Base-by-base conservation (phyloP, 2,797 vertebrate genomes). In the Rhinogobio ventralis region DNA sequence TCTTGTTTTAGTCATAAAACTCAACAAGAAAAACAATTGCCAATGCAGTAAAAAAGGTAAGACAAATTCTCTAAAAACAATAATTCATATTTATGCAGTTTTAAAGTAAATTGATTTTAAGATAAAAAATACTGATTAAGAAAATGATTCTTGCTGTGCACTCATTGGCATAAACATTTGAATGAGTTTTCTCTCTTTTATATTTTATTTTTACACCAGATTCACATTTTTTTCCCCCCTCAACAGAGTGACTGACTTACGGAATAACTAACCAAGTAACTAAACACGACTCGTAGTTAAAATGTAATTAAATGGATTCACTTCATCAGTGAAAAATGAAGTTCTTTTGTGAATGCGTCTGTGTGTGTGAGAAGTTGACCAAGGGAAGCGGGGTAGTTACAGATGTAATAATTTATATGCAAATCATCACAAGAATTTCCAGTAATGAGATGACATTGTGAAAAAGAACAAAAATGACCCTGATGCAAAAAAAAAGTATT, bases 351-450 rank as follows among this genome's bases (percentile, higher is more conserved):
- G 62, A 28, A 39, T 42, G 20, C 2, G 9, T 76, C 13, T 64
- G 42, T 86, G 74, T 55, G 83, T 77, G 83, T 68, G 74, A 83
- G 55, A 85, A 87, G 85, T 81, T 75, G 86, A 86, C 87, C 87
- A 87, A 85, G 85, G 72, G 85, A 86, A 78, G 81, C 83, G 51
- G 86, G 81, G 80, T 81, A 83, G 77, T 86, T 86, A 88, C 83
- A 90, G 86, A 90, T 90, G 85, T 90, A 89, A 90, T 90, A 62
- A 90, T 90, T 87, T 90, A 89, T 89, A 90, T 89, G 88, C 88
- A 89, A 90, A 90, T 90, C 83, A 87, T 89, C 83, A 74, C 84
- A 90, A 69, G 79, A 83, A 89, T 88, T 88, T 89, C 76, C 75
- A 84, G 85, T 90, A 89, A 90, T 89, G 85, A 90, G 86, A 85